Conservation (phyloP, 1,140 invertebrate genomes). For the Macrotrachela quadricornifera region DNA sequence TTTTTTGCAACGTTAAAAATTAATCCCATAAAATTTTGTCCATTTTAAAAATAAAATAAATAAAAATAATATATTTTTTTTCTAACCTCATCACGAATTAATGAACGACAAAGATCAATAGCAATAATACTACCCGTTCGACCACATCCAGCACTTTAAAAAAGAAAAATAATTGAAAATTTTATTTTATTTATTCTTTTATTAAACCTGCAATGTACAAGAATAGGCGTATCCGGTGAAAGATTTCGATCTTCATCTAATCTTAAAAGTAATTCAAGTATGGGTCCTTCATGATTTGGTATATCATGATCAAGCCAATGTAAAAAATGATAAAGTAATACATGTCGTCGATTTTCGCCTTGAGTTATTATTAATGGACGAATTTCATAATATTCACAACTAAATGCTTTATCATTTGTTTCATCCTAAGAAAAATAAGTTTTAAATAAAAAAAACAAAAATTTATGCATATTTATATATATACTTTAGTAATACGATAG, state of each 20-base stretch:
- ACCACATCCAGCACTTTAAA: constrained; percentile 8
- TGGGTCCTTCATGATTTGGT: constrained; percentile 1
- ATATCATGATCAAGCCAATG: constrained; percentile 9
- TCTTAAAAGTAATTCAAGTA: constrained; percentile 1
- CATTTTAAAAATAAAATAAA: too few relatives aligned
- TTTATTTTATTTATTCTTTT: not conserved
- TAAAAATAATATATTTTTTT: too few relatives aligned
- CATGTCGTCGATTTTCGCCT: not conserved
- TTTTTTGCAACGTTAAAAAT: too few relatives aligned
- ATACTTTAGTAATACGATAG: too few relatives aligned
- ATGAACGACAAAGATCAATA: not conserved
- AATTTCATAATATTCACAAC: too few relatives aligned
- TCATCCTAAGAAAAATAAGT: not conserved
- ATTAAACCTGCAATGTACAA: not conserved
- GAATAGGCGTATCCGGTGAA: not conserved
- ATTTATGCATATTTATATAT: not conserved
- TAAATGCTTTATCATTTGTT: not conserved
- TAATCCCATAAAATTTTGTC: too few relatives aligned
- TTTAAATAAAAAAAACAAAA: not conserved
- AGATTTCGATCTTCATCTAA: too few relatives aligned
- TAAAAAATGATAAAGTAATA: constrained; percentile 1
- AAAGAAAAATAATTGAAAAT: not conserved
- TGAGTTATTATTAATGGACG: not conserved
- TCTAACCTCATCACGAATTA: not conserved
- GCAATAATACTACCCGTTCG: constrained; percentile 9